A percentile compares a stretch with the other conserved stretches of the same genome.
phyloP scores from a whole-genome alignment of 2,888 invertebrate species.

The Hirtodrosophila histrioides region DNA sequence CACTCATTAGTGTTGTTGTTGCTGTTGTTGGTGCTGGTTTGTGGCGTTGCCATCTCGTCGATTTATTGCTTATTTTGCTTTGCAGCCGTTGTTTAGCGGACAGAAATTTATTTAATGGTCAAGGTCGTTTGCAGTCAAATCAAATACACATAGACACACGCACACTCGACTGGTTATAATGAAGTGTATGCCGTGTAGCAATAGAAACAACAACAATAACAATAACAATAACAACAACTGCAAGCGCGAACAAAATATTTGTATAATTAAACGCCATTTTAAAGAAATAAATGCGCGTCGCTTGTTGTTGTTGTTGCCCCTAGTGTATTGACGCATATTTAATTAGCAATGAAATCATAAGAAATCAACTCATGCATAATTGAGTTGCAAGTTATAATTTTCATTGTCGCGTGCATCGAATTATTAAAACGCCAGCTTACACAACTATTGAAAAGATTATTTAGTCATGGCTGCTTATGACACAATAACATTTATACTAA shows the following conservation, averaged over 20 bases:
- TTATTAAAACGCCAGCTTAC: conserved; percentile 27
- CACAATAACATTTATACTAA: not conserved
- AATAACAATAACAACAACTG: conserved; percentile 26
- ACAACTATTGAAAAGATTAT: conserved; percentile 15
- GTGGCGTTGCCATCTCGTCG: conserved; percentile 62
- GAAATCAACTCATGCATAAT: conserved; percentile 64
- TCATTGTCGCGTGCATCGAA: conserved; percentile 48
- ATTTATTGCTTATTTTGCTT: conserved; percentile 75
- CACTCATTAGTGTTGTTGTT: conserved; percentile 9
- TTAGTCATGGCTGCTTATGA: conserved; percentile 21
- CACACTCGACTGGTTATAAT: conserved; percentile 17
- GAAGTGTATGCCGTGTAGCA: conserved; percentile 27
- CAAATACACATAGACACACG: conserved; percentile 35
- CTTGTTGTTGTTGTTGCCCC: conserved; percentile 16
- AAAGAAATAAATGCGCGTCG: conserved; percentile 64
- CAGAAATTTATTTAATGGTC: conserved; percentile 75
- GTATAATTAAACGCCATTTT: conserved; percentile 74
- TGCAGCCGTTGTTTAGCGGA: conserved; percentile 53
- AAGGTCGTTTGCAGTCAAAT: conserved; percentile 77
- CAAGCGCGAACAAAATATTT: conserved; percentile 48
- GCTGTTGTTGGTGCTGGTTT: conserved; percentile 23
- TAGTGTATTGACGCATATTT: conserved; percentile 66
- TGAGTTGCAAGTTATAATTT: conserved; percentile 56
- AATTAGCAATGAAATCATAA: conserved; percentile 73
- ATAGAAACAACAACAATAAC: conserved; percentile 24